phyloP scores from a whole-genome alignment of 2,113 vertebrate genomes.

The Petrocephalus microphthalmus region DNA sequence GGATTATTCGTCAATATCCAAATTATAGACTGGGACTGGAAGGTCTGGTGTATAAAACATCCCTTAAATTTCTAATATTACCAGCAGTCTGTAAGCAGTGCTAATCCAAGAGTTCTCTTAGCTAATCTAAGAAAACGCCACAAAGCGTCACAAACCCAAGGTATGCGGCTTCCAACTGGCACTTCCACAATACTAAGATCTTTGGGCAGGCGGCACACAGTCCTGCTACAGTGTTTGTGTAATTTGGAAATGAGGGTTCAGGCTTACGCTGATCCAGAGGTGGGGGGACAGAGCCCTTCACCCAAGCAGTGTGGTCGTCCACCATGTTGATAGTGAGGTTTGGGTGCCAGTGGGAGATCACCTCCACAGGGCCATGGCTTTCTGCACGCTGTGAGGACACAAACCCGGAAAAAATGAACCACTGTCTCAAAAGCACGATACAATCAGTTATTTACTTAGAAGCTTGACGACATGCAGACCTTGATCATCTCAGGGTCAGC shows the following conservation, averaged over 20 bases:
- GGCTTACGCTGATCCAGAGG: slow-evolving; percentile 86
- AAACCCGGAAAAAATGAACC: neutral
- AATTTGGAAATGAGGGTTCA: neutral
- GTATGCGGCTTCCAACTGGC: neutral
- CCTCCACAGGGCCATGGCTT: slow-evolving; percentile 84
- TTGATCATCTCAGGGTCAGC: slow-evolving; percentile 93
- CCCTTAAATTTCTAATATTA: neutral
- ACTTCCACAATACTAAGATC: neutral
- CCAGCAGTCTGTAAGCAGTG: neutral
- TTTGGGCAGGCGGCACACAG: neutral
- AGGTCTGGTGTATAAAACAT: neutral
- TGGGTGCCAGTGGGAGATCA: slow-evolving; percentile 95
- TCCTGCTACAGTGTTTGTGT: neutral
- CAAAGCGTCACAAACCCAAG: neutral
- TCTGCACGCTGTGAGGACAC: slow-evolving; percentile 72
- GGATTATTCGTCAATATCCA: neutral
- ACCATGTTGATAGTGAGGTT: slow-evolving; percentile 96
- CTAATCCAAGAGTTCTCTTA: neutral
- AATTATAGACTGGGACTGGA: neutral
- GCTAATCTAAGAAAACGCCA: neutral
- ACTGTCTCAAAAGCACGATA: neutral
- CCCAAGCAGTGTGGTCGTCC: slow-evolving; percentile 94
- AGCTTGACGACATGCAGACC: slow-evolving; percentile 50
- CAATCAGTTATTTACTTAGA: neutral
- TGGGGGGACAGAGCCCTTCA: slow-evolving; percentile 86